Base-by-base conservation (phyloP, 2,888 invertebrate species). In the Philhelius pedissequus region DNA sequence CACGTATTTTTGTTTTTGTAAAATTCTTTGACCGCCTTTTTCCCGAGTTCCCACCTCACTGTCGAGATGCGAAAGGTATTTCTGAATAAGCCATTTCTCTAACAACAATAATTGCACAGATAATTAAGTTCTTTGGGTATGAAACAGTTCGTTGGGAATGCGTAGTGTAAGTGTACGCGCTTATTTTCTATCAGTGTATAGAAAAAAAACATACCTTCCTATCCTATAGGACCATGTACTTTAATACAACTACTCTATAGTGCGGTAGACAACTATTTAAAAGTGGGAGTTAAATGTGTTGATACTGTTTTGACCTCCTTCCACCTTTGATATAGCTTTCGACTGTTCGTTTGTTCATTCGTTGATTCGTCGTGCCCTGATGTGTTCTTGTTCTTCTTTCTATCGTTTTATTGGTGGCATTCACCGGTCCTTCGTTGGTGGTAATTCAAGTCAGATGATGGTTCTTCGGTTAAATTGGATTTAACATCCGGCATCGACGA, bases 391-490 rank as follows among this genome's bases (percentile, higher is more conserved):
- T 62, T 25, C 48, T 64, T 64, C 40, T 15, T 18, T 62, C 60
- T 73, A 54, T 74, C 54, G 43, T 64, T 64, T 64, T 74, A 73
- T 73, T 62, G 73, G 54, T 64, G 54, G 25, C 43, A 60, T 64
- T 74, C 43, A 54, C 54, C 64, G 64, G 43, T 56, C 35, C 30
- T 15, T 54, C 15, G 52, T 15, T 43, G 62, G 54, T 54, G 64
- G 74, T 73, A 73, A 73, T 73, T 64, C 73, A 54, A 62, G 62
- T 62, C 64, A 54, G 74, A 54, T 74, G 74, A 64, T 74, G 64
- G 64, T 54, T 74, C 74, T 64, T 64, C 54, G 74, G 52, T 74
- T 64, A 74, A 74, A 74, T 74, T 74, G 64, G 74, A 74, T 74
- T 74, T 74, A 74, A 64, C 64, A 74, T 74, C 54, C 32, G 64